These are phyloP conservation scores for Brachynemurus nebulosus DNA, from an alignment of 2,888 invertebrate genomes.

Conservation along the genomic window DNA sequence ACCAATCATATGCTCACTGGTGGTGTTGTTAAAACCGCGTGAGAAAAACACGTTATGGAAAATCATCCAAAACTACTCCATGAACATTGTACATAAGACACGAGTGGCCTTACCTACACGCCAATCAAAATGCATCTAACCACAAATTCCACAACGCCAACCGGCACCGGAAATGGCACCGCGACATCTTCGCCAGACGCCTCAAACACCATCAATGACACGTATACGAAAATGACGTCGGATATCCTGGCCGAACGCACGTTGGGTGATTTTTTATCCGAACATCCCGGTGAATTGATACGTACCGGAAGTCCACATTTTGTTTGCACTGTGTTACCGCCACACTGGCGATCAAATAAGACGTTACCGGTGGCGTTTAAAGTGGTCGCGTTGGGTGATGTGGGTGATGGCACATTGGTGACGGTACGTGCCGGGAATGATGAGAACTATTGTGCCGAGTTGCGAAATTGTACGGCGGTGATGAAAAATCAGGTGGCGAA, in stretches of 20 bases:
- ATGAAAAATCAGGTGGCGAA: conserved; percentile 97
- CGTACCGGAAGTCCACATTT: conserved; percentile 93
- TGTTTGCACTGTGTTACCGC: conserved; percentile 81
- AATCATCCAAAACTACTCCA: too few relatives aligned
- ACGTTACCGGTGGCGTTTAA: conserved; percentile 92
- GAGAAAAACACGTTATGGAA: too few relatives aligned
- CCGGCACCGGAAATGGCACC: conserved; percentile 34
- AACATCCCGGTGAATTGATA: conserved; percentile 85
- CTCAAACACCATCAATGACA: conserved; percentile 57
- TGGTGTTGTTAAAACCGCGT: too few relatives aligned
- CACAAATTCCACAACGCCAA: conserved; percentile 34
- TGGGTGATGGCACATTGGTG: conserved; percentile 88
- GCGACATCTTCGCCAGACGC: conserved; percentile 59
- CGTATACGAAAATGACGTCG: conserved; percentile 64
- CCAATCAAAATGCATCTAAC: conserved; percentile 32
- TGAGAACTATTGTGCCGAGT: conserved; percentile 90
- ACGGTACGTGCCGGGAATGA: conserved; percentile 92
- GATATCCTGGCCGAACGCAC: conserved; percentile 74
- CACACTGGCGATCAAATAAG: conserved; percentile 96
- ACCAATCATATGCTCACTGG: too few relatives aligned
- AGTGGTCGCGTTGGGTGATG: conserved; percentile 83
- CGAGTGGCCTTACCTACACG: neutral
- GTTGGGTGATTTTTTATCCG: conserved; percentile 68
- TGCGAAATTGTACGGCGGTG: conserved; percentile 83
- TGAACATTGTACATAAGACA: too few relatives aligned